These are phyloP conservation scores for Haemorhous mexicanus DNA, from an alignment of 2,113 vertebrate species.

Conservation along the genomic window DNA sequence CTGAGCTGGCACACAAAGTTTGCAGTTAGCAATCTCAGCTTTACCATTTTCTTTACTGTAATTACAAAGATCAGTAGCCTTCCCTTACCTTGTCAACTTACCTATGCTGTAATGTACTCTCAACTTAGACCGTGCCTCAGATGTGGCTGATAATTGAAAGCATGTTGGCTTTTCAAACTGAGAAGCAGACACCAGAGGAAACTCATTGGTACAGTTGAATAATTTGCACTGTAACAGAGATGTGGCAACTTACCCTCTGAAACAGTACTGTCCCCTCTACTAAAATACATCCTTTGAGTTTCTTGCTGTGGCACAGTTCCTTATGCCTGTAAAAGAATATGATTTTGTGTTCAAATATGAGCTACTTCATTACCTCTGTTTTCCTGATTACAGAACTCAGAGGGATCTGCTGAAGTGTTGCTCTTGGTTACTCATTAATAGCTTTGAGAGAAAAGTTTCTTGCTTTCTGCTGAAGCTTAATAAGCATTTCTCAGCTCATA, in stretches of 20 bases:
- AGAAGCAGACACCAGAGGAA: background rate
- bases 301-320: rapidly evolving
- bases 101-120: background rate
- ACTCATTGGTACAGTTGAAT: background rate
- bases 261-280: background rate
- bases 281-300: background rate
- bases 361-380: background rate
- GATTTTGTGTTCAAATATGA: background rate
- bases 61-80: background rate
- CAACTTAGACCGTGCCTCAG: background rate
- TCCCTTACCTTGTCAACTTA: background rate
- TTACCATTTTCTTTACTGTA: background rate
- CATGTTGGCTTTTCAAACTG: background rate
- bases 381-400: background rate
- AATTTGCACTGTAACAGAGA: background rate
- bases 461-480: background rate
- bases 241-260: background rate
- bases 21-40: background rate
- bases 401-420: background rate
- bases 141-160: background rate
- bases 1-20: background rate
- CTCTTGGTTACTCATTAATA: background rate
- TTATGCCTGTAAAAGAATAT: background rate
- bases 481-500: background rate
- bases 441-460: background rate